Evolutionary conservation across 2,888 invertebrate species (phyloP).

Genomic region (Cheilosia vernalis): DNA sequence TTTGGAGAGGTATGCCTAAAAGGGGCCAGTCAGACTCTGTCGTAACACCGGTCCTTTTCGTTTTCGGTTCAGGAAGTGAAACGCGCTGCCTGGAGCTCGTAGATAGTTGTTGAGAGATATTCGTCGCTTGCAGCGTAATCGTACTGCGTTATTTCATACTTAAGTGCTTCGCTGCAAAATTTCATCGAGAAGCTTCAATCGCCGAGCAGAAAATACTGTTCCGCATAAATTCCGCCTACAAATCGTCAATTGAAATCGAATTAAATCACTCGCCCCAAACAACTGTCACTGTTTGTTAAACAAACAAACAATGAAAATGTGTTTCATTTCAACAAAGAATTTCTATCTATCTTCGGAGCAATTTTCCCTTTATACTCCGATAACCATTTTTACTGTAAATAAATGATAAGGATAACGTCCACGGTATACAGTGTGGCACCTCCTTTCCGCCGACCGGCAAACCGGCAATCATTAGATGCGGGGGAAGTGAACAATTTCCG

Average conservation of each 20-base stretch:
- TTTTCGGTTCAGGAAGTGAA: too few relatives aligned
- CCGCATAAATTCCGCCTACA: constrained; percentile 7
- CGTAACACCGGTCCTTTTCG: too few relatives aligned
- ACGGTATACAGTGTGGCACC: neutral
- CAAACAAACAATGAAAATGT: constrained; percentile 8
- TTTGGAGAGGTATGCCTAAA: too few relatives aligned
- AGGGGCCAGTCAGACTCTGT: too few relatives aligned
- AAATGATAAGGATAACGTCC: constrained; percentile 37
- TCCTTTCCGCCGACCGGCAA: constrained; percentile 2
- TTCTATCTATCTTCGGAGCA: constrained; percentile 29
- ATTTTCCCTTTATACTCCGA: constrained; percentile 20
- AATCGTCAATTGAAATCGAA: constrained; percentile 38
- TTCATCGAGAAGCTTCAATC: too few relatives aligned
- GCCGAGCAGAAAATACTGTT: too few relatives aligned
- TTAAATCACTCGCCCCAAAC: constrained; percentile 15
- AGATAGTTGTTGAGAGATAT: too few relatives aligned
- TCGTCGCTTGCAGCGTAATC: too few relatives aligned
- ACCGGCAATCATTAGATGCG: constrained; percentile 25
- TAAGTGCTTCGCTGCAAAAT: too few relatives aligned
- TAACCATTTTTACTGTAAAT: constrained; percentile 29
- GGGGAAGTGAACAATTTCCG: constrained; percentile 59
- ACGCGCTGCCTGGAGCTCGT: too few relatives aligned
- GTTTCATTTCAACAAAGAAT: constrained; percentile 4
- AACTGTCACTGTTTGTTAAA: neutral
- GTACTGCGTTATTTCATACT: too few relatives aligned